A percentile compares a stretch with the other conserved stretches of the same genome.
Evolutionary conservation across 2,113 vertebrate genomes (phyloP).

Genomic region (Callionymus lyra): DNA sequence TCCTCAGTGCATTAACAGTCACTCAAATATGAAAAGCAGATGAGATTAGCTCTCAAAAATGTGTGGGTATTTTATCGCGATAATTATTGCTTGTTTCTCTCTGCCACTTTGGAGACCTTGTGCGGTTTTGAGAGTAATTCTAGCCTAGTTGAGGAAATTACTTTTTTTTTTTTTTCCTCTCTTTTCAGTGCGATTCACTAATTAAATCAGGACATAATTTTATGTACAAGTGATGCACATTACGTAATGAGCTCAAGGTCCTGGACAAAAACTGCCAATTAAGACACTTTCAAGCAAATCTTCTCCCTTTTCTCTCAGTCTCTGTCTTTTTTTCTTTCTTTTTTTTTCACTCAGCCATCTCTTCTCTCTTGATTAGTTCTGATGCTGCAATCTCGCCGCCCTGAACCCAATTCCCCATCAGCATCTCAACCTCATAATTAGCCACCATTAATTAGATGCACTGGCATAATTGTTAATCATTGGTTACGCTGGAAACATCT

Average conservation of each 20-base stretch:
- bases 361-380: conserved; percentile 51
- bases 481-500: conserved; percentile 65
- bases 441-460: conserved; percentile 67
- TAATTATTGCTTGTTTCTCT: conserved; percentile 40
- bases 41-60: conserved; percentile 33
- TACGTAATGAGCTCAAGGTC: conserved; percentile 45
- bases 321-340: conserved; percentile 1
- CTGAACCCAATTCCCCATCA: conserved; percentile 43
- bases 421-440: conserved; percentile 69
- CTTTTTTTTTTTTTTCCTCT: neutral
- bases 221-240: conserved; percentile 39
- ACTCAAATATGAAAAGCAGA: conserved; percentile 39
- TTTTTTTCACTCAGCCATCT: conserved; percentile 14
- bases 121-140: conserved; percentile 23
- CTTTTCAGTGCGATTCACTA: conserved; percentile 22
- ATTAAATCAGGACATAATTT: conserved; percentile 46
- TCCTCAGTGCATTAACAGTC: conserved; percentile 18
- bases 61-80: conserved; percentile 33
- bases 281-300: conserved; percentile 45
- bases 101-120: conserved; percentile 25
- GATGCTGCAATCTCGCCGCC: conserved; percentile 34
- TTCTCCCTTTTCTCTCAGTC: conserved; percentile 22
- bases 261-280: conserved; percentile 32
- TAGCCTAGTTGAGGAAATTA: conserved; percentile 8
- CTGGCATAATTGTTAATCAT: conserved; percentile 72